Evolutionary conservation across 2,797 vertebrate genomes (phyloP), one percentile per base, ranked within the genome.

Genomic region (Gorsachius magnificus): DNA sequence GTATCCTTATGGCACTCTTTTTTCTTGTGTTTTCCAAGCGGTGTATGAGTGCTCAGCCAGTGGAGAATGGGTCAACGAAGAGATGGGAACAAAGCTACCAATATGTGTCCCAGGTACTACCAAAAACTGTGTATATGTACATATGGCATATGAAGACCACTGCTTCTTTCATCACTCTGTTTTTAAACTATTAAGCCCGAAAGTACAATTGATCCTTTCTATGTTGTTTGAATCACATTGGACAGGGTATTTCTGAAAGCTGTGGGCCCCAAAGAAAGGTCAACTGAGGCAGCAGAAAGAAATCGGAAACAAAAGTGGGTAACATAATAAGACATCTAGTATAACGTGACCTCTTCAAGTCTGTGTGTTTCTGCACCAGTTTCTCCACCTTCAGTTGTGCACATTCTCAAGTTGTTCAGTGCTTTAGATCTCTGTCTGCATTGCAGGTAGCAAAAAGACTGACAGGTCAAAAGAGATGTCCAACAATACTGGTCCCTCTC

Each of bases 91-190:
- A 13, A 95, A 97, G 58, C 96, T 97, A 76, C 98, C 98, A 5
- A 94, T 87, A 33, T 98, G 98, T 82, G 18, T 96, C 56, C 94
- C 98, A 98, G 98, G 98, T 98, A 98, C 76, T 58, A 45, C 50
- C 33, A 61, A 84, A 63, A 63, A 3, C 8, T 53, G 2, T 80
- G 36, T 68, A 4, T 66, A 8, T 54, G 7, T 68, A 25, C 28
- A 22, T 0, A 4, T 3, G 5, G 25, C 35, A 26, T 57, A 43
- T 33, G 36, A 83, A 87, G 75, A 61, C 10, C 29, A 33, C 9
- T 41, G 28, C 29, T 61, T 72, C 46, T 82, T 93, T 89, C 25
- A 36, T 28, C 10, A 61, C 31, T 88, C 26, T 71, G 5, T 48
- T 78, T 89, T 93, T 46, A 45, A 85, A 35, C 45, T 45, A 22